phyloP scores from a whole-genome alignment of 1,140 invertebrate genomes.

The Nymphalis io region DNA sequence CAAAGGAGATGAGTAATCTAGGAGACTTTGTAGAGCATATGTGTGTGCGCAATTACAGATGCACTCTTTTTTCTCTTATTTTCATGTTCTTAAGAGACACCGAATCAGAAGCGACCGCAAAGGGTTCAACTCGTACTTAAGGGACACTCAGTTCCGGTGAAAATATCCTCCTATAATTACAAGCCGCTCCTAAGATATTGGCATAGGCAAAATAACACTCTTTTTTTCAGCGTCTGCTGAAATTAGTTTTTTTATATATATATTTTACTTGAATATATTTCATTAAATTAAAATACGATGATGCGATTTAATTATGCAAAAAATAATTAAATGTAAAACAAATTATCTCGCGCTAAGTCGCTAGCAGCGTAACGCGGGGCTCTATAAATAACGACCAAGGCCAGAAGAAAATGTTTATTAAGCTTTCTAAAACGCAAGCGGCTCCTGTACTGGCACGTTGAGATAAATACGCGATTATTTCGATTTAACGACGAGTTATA shows the following conservation, averaged over 20 bases:
- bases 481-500: neutral
- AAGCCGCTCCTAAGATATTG: too few relatives aligned
- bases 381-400: constrained; percentile 32
- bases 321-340: constrained; percentile 33
- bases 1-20: too few relatives aligned
- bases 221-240: too few relatives aligned
- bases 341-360: constrained; percentile 24
- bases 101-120: too few relatives aligned
- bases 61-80: too few relatives aligned
- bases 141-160: too few relatives aligned
- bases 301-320: constrained; percentile 16
- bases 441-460: constrained; percentile 19
- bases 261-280: neutral
- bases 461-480: constrained; percentile 30
- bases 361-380: constrained; percentile 21
- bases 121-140: too few relatives aligned
- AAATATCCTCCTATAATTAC: too few relatives aligned
- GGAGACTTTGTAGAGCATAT: too few relatives aligned
- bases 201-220: too few relatives aligned
- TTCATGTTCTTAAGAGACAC: too few relatives aligned
- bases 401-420: constrained; percentile 35
- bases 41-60: too few relatives aligned
- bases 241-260: neutral
- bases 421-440: constrained; percentile 31
- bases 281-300: constrained; percentile 5